phyloP scores from a whole-genome alignment of 1,140 invertebrate genomes.

The Anagrus nilaparvatae region DNA sequence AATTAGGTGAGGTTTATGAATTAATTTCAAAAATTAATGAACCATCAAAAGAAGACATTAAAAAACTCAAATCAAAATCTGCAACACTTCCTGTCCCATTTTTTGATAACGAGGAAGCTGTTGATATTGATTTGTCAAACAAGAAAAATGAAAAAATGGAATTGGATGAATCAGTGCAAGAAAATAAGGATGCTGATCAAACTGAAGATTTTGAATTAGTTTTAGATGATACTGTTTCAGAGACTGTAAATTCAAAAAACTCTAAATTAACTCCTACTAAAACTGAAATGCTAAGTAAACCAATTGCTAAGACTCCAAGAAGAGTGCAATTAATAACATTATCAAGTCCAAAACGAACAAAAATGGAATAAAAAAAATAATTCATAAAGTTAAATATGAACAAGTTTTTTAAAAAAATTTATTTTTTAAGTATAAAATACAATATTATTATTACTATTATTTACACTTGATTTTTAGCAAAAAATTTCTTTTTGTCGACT shows the following conservation, averaged over 20 bases:
- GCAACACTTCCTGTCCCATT: conserved; percentile 3
- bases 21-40: conserved; percentile 2
- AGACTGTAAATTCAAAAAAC: conserved; percentile 22
- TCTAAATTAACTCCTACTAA: conserved; percentile 26
- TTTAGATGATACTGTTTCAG: conserved; percentile 45
- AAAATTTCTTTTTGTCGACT: conserved; percentile 61
- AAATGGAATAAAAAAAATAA: conserved; percentile 21
- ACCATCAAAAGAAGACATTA: conserved; percentile 24
- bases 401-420: conserved; percentile 8
- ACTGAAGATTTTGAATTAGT: conserved; percentile 57
- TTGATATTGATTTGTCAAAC: conserved; percentile 33
- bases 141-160: conserved; percentile 9
- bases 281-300: conserved; percentile 17
- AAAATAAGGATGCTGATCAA: conserved; percentile 20
- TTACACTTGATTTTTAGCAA: conserved; percentile 41
- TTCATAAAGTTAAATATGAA: conserved; percentile 11
- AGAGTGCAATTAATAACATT: conserved; percentile 62
- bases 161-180: neutral
- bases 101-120: conserved; percentile 32
- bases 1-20: conserved; percentile 67
- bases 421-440: conserved; percentile 10
- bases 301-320: conserved; percentile 47
- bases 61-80: conserved; percentile 9
- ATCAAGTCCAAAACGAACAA: conserved; percentile 60
- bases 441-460: conserved; percentile 11